Conservation (phyloP, 2,888 invertebrate genomes). For the Andrena bicolor region DNA sequence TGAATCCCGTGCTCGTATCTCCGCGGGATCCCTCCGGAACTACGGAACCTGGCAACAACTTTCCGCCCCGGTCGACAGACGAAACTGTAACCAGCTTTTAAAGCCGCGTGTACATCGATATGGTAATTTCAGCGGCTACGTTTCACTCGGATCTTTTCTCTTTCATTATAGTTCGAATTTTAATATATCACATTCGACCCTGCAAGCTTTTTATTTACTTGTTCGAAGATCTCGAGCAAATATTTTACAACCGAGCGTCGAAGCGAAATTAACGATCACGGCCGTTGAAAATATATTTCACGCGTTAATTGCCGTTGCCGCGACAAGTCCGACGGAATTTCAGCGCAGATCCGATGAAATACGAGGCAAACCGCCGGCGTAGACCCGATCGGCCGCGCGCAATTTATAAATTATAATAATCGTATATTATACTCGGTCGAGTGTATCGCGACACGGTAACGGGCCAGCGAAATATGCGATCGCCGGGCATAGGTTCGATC, state of each 20-base stretch:
- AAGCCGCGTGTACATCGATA: background rate
- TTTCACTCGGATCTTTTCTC: background rate
- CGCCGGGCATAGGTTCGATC: slow-evolving; percentile 33
- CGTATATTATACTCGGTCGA: slow-evolving; percentile 30
- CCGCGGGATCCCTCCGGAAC: slow-evolving; percentile 20
- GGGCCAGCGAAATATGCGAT: slow-evolving; percentile 44
- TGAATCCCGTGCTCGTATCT: slow-evolving; percentile 21
- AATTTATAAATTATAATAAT: slow-evolving; percentile 62
- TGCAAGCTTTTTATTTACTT: slow-evolving; percentile 13
- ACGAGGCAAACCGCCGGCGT: slow-evolving; percentile 21
- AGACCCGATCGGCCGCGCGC: slow-evolving; percentile 16
- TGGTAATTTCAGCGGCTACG: background rate
- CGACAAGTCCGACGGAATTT: slow-evolving; percentile 50
- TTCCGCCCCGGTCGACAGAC: slow-evolving; percentile 20
- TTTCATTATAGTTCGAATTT: too few relatives aligned
- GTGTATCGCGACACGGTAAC: slow-evolving; percentile 6
- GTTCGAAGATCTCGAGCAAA: slow-evolving; percentile 25
- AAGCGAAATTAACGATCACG: slow-evolving; percentile 44
- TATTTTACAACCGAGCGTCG: slow-evolving; percentile 32
- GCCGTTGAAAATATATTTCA: slow-evolving; percentile 56
- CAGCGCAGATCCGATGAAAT: slow-evolving; percentile 55
- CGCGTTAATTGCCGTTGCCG: slow-evolving; percentile 53
- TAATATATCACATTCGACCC: too few relatives aligned
- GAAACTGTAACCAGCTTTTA: slow-evolving; percentile 11
- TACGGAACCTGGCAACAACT: slow-evolving; percentile 12